Percentiles rank a stretch among this genome's conserved stretches.
phyloP scores from a whole-genome alignment of 2,113 vertebrate species.

The Xenopus laevis region DNA sequence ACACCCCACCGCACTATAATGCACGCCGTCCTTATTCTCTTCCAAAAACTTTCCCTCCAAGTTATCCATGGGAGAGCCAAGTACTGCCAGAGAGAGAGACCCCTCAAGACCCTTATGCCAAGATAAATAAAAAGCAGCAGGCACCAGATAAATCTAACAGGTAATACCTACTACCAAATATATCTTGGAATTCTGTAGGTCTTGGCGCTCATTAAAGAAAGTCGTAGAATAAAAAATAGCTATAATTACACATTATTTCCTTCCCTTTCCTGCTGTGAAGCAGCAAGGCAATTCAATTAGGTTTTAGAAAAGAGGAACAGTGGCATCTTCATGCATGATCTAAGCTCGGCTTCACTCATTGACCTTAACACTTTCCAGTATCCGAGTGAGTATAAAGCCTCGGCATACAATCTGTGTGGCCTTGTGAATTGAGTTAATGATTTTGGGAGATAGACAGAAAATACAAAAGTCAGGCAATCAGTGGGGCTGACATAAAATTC shows the following conservation, averaged over 20 bases:
- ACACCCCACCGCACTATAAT: constrained; percentile 58
- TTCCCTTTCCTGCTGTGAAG: constrained; percentile 64
- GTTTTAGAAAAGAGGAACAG: constrained; percentile 31
- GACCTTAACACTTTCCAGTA: constrained; percentile 74
- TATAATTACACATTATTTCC: constrained; percentile 68
- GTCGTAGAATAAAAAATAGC: constrained; percentile 57
- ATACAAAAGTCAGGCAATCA: constrained; percentile 54
- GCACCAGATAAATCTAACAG: constrained; percentile 72
- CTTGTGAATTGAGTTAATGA: constrained; percentile 68
- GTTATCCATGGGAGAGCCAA: constrained; percentile 58
- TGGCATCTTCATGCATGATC: constrained; percentile 34
- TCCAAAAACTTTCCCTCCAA: constrained; percentile 51
- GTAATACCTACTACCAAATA: constrained; percentile 59
- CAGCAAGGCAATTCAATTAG: constrained; percentile 72
- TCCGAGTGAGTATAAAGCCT: constrained; percentile 66
- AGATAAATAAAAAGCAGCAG: constrained; percentile 89
- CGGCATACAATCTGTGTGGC: constrained; percentile 77
- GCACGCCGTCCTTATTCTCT: constrained; percentile 65
- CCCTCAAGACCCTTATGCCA: constrained; percentile 78
- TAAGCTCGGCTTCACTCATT: constrained; percentile 71
- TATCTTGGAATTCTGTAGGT: constrained; percentile 21
- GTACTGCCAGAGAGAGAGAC: constrained; percentile 68
- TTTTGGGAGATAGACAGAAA: constrained; percentile 51
- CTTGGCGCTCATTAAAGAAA: constrained; percentile 31
- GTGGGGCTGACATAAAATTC: constrained; percentile 45